A percentile compares a stretch with the other conserved stretches of the same genome.
Evolutionary conservation across 2,888 invertebrate genomes (phyloP).

Genomic region (Liposcelis brunnea): DNA sequence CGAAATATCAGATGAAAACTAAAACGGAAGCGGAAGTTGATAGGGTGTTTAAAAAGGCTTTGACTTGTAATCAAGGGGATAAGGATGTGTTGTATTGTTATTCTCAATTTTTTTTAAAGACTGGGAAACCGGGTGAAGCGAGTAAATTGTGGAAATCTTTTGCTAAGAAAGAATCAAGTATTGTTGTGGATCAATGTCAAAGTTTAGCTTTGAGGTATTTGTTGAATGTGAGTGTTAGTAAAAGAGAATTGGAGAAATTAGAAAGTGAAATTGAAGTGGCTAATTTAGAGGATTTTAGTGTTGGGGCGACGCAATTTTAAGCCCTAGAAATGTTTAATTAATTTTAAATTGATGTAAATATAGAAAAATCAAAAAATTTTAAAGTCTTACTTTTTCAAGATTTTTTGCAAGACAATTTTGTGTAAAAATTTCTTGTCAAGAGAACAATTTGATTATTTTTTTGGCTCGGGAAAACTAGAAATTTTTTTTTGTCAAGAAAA

Average conservation of each 20-base stretch:
- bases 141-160: background rate
- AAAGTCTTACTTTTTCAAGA: no score
- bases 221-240: background rate
- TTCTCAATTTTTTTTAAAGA: background rate
- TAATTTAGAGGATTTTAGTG: no score
- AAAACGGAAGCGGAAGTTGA: constrained; percentile 2
- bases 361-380: no score
- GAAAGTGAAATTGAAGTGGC: no score
- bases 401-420: no score
- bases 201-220: constrained; percentile 7
- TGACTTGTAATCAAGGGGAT: constrained; percentile 1
- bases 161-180: background rate
- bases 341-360: no score
- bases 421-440: no score
- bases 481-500: no score
- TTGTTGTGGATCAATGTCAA: background rate
- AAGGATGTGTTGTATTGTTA: constrained; percentile 2
- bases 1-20: background rate
- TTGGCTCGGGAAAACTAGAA: no score
- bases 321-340: no score
- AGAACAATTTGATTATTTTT: no score
- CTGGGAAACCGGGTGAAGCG: background rate
- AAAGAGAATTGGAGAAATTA: background rate
- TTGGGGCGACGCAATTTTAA: no score
- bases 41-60: background rate